Conservation (phyloP, 2,888 invertebrate genomes). For the Campoplex capitator region DNA sequence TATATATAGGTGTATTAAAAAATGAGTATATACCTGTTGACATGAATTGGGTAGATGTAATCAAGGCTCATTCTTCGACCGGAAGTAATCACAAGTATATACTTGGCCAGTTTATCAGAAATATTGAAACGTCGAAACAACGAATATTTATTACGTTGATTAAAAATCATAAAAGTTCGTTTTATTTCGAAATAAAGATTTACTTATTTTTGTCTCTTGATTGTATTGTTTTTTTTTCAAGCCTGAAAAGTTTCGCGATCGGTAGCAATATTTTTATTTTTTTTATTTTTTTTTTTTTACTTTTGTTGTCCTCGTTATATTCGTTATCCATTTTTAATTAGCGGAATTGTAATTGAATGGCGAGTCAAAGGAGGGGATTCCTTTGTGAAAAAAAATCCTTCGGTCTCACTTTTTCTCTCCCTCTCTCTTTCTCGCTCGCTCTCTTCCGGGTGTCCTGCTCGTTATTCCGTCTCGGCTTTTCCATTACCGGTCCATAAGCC, state of each 20-base stretch:
- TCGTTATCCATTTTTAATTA: slow-evolving; percentile 76
- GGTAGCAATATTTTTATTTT: neutral
- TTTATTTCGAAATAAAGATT: neutral
- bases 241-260: neutral
- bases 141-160: neutral
- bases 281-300: too few species aligned
- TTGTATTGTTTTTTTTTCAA: slow-evolving; percentile 9
- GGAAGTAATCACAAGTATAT: slow-evolving; percentile 39
- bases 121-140: neutral
- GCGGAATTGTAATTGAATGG: slow-evolving; percentile 76
- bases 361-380: slow-evolving; percentile 12
- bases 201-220: neutral
- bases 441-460: slow-evolving; percentile 38
- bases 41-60: slow-evolving; percentile 57
- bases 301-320: slow-evolving; percentile 40
- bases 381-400: slow-evolving; percentile 51
- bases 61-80: slow-evolving; percentile 58
- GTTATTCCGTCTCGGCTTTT: slow-evolving; percentile 46
- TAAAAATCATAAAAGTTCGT: neutral
- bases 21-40: neutral
- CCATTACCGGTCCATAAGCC: slow-evolving; percentile 57
- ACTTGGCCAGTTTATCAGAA: slow-evolving; percentile 27
- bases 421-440: slow-evolving; percentile 1
- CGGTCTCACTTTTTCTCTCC: slow-evolving; percentile 3
- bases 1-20: neutral